Percentiles rank a stretch among this genome's conserved stretches.
phyloP scores from a whole-genome alignment of 1,140 invertebrate genomes.

The Paraescarpia echinospica region DNA sequence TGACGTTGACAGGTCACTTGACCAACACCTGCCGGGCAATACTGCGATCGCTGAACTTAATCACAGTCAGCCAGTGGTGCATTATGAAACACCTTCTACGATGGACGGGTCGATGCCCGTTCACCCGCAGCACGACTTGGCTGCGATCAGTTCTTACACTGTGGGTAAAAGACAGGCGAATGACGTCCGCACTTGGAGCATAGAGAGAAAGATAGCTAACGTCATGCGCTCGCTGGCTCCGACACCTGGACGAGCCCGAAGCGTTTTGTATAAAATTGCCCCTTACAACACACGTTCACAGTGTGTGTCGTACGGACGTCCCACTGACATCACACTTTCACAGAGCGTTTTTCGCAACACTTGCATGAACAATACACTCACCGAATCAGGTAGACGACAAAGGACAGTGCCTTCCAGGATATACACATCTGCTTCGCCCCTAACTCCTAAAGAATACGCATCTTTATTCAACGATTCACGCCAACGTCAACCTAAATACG shows the following conservation, averaged over 20 bases:
- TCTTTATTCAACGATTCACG: neutral
- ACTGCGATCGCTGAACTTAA: neutral
- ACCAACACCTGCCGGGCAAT: neutral
- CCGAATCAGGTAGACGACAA: neutral
- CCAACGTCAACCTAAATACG: neutral
- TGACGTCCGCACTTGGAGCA: neutral
- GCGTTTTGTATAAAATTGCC: neutral
- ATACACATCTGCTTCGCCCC: neutral
- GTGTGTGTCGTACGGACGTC: too few species aligned
- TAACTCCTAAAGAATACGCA: neutral
- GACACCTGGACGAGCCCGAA: neutral
- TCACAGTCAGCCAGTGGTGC: neutral
- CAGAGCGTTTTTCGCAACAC: neutral
- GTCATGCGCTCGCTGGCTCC: neutral
- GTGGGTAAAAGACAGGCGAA: neutral
- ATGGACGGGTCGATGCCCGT: neutral
- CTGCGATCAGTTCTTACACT: neutral
- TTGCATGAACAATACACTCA: neutral
- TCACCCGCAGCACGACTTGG: neutral
- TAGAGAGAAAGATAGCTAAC: neutral
- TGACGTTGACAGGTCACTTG: neutral
- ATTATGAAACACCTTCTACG: neutral
- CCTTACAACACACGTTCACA: neutral
- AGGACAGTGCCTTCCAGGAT: neutral
- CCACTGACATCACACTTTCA: neutral